Evolutionary conservation across 2,888 invertebrate species (phyloP), one percentile per base, ranked within the genome.

Genomic region (Drosophila neutralis): DNA sequence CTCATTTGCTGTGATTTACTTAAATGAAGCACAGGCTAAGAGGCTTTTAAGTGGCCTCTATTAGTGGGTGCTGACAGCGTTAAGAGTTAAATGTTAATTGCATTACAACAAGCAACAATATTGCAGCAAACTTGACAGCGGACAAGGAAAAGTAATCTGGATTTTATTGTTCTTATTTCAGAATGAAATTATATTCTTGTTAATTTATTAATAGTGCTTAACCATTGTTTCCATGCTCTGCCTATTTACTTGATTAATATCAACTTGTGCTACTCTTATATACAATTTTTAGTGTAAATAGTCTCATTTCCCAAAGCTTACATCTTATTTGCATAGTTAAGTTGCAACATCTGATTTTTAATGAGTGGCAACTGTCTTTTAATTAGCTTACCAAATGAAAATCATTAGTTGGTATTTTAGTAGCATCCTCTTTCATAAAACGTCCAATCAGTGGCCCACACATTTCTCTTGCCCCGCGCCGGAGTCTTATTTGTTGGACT

Each of bases 1-100:
- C 79, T 82, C 87, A 89, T 81, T 87, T 78, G 69, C 61, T 53
- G 68, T 57, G 86, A 77, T 83, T 83, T 77, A 69, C 69, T 66
- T 68, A 74, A 76, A 70, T 66, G 73, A 62, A 63, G 66, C 70
- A 58, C 64, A 49, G 59, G 89, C 67, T 75, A 84, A 87, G 87
- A 69, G 84, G 75, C 69, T 78, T 80, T 89, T 73, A 70, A 86
- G 81, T 77, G 78, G 73, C 49, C 69, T 72, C 68, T 57, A 62
- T 74, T 63, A 76, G 66, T 42, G 71, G 62, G 51, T 77, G 78
- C 62, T 76, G 81, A 78, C 67, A 71, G 35, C 40, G 24, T 31
- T 49, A 42, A 67, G 67, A 59, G 52, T 27, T 49, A 49, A 49
- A 29, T 42, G 52, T 29, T 63, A 75, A 76, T 78, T 42, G 66